These are phyloP conservation scores for Ondatra zibethicus DNA, from an alignment of 2,113 vertebrate genomes.

Conservation along the genomic window DNA sequence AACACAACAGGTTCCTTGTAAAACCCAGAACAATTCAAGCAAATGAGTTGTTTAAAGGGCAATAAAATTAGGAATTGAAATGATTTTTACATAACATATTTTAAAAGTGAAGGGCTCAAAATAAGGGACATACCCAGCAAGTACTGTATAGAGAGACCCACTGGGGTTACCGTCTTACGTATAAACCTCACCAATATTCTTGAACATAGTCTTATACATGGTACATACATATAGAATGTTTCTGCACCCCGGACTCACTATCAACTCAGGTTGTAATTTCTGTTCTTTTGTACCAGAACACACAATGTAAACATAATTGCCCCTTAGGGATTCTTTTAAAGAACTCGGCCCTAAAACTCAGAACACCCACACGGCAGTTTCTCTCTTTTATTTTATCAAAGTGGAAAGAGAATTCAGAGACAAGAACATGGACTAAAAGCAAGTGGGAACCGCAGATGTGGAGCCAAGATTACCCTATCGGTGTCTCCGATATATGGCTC, in stretches of 20 bases:
- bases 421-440: not conserved
- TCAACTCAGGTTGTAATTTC: not conserved
- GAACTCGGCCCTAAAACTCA: not conserved
- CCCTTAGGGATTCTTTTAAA: constrained; percentile 15
- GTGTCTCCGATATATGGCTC: not conserved
- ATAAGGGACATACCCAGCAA: not conserved
- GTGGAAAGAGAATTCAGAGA: constrained; percentile 19
- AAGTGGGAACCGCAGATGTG: not conserved
- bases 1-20: not conserved
- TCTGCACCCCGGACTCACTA: not conserved
- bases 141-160: not conserved
- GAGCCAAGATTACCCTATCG: not conserved
- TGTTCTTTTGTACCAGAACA: not conserved
- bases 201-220: not conserved
- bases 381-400: not conserved
- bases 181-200: not conserved
- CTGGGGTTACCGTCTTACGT: not conserved
- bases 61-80: constrained; percentile 47
- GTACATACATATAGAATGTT: not conserved
- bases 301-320: constrained; percentile 4
- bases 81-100: not conserved
- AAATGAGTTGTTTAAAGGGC: constrained; percentile 17
- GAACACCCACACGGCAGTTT: not conserved
- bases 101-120: not conserved
- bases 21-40: constrained; percentile 1